These are phyloP conservation scores for Neodon shergylaensis DNA, from an alignment of 2,113 vertebrate species.

Conservation along the genomic window DNA sequence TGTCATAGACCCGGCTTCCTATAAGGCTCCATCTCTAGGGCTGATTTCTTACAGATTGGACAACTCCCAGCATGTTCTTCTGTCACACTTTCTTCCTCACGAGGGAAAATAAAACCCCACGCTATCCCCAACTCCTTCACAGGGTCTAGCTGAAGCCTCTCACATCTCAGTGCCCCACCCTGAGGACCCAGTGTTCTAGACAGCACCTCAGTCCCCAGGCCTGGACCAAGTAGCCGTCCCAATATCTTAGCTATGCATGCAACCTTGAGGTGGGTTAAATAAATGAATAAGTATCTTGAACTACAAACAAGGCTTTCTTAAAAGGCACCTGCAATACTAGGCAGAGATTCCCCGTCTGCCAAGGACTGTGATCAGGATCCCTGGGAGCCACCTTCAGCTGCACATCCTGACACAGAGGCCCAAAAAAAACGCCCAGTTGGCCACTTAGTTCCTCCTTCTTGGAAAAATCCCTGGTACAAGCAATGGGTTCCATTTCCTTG, in stretches of 20 bases:
- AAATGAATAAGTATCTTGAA: not conserved
- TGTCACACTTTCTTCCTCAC: not conserved
- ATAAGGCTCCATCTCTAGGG: not conserved
- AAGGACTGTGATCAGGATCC: not conserved
- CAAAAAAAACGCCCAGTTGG: not conserved
- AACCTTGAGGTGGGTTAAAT: not conserved
- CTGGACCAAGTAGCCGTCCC: not conserved
- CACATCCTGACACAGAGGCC: not conserved
- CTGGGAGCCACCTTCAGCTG: not conserved
- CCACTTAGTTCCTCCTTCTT: not conserved
- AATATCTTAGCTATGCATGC: not conserved
- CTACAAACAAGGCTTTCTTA: not conserved
- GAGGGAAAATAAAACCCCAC: fast-evolving
- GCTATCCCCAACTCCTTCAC: not conserved
- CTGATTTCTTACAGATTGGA: fast-evolving
- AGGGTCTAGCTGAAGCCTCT: fast-evolving
- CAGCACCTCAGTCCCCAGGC: not conserved
- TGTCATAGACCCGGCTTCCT: not conserved
- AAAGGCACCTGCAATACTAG: fast-evolving
- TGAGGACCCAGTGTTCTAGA: not conserved
- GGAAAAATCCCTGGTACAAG: not conserved
- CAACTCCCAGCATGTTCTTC: not conserved
- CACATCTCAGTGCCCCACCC: not conserved
- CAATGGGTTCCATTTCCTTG: not conserved
- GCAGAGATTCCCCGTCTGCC: not conserved